Percentiles rank a stretch among this genome's conserved stretches.
Conservation (phyloP, 1,140 invertebrate genomes). For the Listronotus oregonensis region DNA sequence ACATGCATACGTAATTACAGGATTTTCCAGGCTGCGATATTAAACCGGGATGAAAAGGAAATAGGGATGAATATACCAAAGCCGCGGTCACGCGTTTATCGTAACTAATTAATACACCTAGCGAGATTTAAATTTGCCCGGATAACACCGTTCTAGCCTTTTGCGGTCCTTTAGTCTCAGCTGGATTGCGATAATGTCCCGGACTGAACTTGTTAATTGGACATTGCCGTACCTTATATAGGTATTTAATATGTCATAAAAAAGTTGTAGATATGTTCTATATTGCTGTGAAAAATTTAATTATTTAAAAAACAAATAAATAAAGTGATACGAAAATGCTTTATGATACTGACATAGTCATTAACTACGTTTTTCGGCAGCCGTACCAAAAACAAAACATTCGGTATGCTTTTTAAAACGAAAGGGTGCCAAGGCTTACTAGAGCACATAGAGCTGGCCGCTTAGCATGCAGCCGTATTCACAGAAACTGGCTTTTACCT, state of each 20-base stretch:
- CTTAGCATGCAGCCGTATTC: too few relatives aligned
- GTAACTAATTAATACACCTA: slow-evolving; percentile 25
- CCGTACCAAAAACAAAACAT: too few relatives aligned
- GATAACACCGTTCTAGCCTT: slow-evolving; percentile 27
- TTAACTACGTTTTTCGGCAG: too few relatives aligned
- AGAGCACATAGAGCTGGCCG: too few relatives aligned
- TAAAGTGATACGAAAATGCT: too few relatives aligned
- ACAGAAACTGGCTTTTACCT: too few relatives aligned
- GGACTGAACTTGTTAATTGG: slow-evolving; percentile 25
- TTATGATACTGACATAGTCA: too few relatives aligned
- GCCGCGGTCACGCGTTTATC: slow-evolving; percentile 23
- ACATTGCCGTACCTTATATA: slow-evolving; percentile 3
- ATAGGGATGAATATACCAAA: slow-evolving; percentile 14
- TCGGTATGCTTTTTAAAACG: too few relatives aligned
- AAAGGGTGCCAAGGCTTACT: too few relatives aligned
- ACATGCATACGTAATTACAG: slow-evolving; percentile 21
- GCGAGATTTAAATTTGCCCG: slow-evolving; percentile 28
- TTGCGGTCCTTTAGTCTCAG: slow-evolving; percentile 23
- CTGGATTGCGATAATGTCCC: slow-evolving; percentile 25
- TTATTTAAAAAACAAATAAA: too few relatives aligned
- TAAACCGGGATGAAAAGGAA: slow-evolving; percentile 6
- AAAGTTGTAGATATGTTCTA: too few relatives aligned
- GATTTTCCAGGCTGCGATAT: slow-evolving; percentile 9
- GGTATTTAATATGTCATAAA: not conserved
- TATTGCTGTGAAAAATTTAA: too few relatives aligned